Conservation (phyloP, 2,113 vertebrate genomes). For the Ophiodon elongatus region DNA sequence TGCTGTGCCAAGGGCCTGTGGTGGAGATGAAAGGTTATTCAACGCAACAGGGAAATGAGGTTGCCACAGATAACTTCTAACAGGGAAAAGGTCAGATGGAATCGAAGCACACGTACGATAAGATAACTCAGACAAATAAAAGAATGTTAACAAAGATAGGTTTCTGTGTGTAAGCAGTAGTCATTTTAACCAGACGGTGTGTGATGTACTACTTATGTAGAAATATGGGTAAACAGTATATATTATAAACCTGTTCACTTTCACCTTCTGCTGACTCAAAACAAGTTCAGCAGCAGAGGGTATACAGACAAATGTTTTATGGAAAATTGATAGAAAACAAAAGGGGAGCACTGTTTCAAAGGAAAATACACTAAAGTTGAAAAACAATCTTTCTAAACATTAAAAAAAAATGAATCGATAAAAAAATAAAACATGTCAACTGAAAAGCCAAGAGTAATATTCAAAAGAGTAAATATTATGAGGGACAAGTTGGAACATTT, state of each 20-base stretch:
- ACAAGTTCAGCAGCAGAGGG: not conserved
- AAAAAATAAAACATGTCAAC: too few relatives aligned
- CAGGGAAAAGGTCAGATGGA: not conserved
- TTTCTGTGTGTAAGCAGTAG: not conserved
- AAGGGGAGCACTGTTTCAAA: not conserved
- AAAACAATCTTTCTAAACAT: too few relatives aligned
- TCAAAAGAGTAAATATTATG: too few relatives aligned
- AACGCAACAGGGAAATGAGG: not conserved
- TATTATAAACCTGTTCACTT: not conserved
- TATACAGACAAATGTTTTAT: too few relatives aligned
- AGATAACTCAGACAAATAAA: not conserved
- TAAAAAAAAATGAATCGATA: not conserved
- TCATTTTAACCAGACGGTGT: not conserved
- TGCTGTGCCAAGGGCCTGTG: slow-evolving; percentile 85
- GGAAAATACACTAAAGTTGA: not conserved
- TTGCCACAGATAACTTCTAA: not conserved
- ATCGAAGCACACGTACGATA: not conserved
- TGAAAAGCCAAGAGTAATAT: too few relatives aligned
- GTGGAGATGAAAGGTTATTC: not conserved
- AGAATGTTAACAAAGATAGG: not conserved
- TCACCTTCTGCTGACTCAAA: not conserved
- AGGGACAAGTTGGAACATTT: too few relatives aligned
- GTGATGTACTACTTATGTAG: not conserved
- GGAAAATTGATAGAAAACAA: not conserved
- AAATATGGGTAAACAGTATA: not conserved